These are phyloP conservation scores for Drosophila antonietae DNA, from an alignment of 2,888 invertebrate genomes.

Conservation along the genomic window DNA sequence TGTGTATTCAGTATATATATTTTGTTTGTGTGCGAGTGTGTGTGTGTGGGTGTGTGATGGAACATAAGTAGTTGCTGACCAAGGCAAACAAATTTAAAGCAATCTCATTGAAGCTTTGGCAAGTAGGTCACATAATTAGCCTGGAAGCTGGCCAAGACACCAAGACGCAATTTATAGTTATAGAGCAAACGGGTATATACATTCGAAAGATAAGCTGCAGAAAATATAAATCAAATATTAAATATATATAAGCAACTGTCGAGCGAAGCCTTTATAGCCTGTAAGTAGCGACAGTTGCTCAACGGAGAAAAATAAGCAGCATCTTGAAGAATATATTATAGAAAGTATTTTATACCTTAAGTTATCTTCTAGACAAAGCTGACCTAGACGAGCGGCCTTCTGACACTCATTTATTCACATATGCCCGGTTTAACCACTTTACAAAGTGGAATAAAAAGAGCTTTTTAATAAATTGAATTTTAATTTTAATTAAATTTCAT, in stretches of 20 bases:
- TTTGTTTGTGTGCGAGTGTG: not conserved
- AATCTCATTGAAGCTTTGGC: constrained; percentile 41
- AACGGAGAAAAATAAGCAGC: not conserved
- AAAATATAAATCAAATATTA: not conserved
- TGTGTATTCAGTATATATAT: constrained; percentile 5
- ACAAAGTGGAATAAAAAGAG: not conserved
- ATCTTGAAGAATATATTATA: not conserved
- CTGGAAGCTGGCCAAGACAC: constrained; percentile 34
- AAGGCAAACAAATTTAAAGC: constrained; percentile 63
- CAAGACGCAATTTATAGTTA: not conserved
- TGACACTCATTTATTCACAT: not conserved
- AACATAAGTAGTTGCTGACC: constrained; percentile 45
- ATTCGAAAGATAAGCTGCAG: not conserved
- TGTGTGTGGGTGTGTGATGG: constrained; percentile 1
- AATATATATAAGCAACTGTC: not conserved
- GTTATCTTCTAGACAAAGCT: not conserved
- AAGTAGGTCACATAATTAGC: constrained; percentile 44
- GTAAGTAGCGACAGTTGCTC: too few relatives aligned
- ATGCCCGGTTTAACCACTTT: not conserved
- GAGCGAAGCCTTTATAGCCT: too few relatives aligned
- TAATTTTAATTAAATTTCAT: not conserved
- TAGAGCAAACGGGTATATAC: not conserved
- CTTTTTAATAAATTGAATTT: not conserved
- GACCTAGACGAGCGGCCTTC: not conserved
- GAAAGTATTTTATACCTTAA: not conserved